Evolutionary conservation across 2,888 invertebrate genomes (phyloP), one percentile per base, ranked within the genome.

Genomic region (Tromatobia lineatoria): DNA sequence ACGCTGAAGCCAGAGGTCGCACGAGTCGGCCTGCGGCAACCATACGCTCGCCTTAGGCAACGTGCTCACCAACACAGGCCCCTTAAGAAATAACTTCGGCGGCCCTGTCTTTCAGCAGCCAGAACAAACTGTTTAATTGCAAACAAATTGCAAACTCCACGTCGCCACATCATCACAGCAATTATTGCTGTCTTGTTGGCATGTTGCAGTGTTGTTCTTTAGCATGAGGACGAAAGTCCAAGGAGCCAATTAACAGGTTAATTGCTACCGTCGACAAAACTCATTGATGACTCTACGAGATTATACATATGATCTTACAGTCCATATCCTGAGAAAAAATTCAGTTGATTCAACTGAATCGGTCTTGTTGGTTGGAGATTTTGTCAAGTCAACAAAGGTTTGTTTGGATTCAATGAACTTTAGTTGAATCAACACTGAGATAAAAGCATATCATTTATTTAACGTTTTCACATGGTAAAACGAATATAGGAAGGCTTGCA

Each of bases 51-150:
- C 52, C 29, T 47, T 38, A 20, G 38, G 59, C 52, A 38, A 11
- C 50, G 34, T 47, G 29, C 59, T 71, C 64, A 80, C 64, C 29
- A 81, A 25, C 64, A 15, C 25, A 70, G 42, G 42, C 66, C 67
- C 82, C 64, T 74, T 6, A 57, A 75, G 64, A 75, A 83, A 83
- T 83, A 74, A 73, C 83, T 80, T 73, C 76, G 76, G 83, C 67
- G 59, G 80, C 77, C 67, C 59, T 13, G 66, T 75, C 69, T 70
- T 59, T 74, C 67, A 18, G 50, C 20, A 47, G 59, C 52, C 83
- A 59, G 57, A 70, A 66, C 80, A 45, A 69, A 83, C 73, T 77
- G 54, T 80, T 83, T 83, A 77, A 83, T 83, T 80, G 80, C 83
- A 57, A 80, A 69, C 83, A 73, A 80, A 83, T 83, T 80, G 83